phyloP scores from a whole-genome alignment of 2,888 invertebrate genomes.

The Pammene fasciana region DNA sequence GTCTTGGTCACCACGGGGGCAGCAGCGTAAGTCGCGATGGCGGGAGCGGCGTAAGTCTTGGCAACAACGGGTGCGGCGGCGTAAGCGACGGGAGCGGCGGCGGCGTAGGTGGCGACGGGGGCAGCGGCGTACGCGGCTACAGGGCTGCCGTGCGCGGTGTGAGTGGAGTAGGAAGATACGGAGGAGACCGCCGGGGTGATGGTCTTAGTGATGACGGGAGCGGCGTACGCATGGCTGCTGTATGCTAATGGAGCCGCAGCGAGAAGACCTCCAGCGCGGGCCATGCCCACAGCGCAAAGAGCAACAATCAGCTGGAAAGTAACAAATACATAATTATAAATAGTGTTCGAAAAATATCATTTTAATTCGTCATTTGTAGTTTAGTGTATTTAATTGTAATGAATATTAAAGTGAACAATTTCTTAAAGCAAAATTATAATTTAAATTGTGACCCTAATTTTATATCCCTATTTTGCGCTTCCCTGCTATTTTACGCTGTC shows the following conservation, averaged over 20 bases:
- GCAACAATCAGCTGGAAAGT: conserved; percentile 80
- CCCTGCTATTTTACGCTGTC: no score
- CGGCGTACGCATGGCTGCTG: conserved; percentile 53
- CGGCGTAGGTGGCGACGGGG: conserved; percentile 45
- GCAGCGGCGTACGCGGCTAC: conserved; percentile 35
- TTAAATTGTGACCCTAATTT: no score
- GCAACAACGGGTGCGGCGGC: conserved; percentile 60
- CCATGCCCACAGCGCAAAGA: conserved; percentile 83
- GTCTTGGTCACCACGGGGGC: conserved; percentile 44
- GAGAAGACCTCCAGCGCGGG: conserved; percentile 81
- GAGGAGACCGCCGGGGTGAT: conserved; percentile 66
- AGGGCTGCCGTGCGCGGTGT: conserved; percentile 36
- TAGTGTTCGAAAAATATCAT: no score
- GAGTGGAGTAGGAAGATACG: conserved; percentile 58
- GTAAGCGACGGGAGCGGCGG: conserved; percentile 52
- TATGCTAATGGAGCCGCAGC: conserved; percentile 53
- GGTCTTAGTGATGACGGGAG: conserved; percentile 69
- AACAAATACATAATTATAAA: neutral
- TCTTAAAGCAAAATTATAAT: no score
- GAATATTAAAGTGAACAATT: no score
- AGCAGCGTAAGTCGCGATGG: conserved; percentile 46
- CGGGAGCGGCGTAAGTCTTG: conserved; percentile 54
- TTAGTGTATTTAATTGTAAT: no score
- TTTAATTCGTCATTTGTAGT: no score
- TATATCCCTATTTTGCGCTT: no score